A percentile compares a stretch with the other conserved stretches of the same genome.
Conservation (phyloP, 2,797 vertebrate genomes). For the Podarcis siculus region DNA sequence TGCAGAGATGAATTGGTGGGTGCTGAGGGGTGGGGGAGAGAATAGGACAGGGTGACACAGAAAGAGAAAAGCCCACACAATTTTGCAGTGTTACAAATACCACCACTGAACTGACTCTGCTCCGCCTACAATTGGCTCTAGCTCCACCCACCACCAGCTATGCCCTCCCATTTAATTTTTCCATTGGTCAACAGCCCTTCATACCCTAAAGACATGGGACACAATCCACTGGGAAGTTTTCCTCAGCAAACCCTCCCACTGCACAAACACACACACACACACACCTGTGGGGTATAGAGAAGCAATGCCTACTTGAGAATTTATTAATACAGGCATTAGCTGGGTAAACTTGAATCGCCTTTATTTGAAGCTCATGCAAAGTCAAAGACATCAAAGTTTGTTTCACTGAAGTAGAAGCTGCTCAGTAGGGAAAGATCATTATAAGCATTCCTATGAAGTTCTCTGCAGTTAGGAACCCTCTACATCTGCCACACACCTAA, state of each 20-base stretch:
- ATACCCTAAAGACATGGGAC: not conserved
- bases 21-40: too few species aligned
- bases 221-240: not conserved
- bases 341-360: not conserved
- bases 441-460: not conserved
- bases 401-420: not conserved
- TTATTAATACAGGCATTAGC: not conserved
- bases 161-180: too few species aligned
- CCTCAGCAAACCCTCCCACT: not conserved
- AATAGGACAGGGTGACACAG: too few species aligned
- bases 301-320: not conserved
- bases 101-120: too few species aligned
- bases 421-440: not conserved
- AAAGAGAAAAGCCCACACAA: too few species aligned
- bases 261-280: not conserved
- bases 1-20: too few species aligned
- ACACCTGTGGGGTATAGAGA: not conserved
- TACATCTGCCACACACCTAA: not conserved
- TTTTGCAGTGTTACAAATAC: too few species aligned
- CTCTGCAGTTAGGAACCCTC: constrained; percentile 3
- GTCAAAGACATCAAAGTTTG: not conserved
- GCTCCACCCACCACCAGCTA: too few species aligned
- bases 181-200: too few species aligned
- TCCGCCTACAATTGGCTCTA: too few species aligned
- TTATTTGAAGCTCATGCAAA: not conserved